Evolutionary conservation across 2,797 vertebrate genomes (phyloP), one percentile per base, ranked within the genome.

Genomic region (Sardinella longiceps): DNA sequence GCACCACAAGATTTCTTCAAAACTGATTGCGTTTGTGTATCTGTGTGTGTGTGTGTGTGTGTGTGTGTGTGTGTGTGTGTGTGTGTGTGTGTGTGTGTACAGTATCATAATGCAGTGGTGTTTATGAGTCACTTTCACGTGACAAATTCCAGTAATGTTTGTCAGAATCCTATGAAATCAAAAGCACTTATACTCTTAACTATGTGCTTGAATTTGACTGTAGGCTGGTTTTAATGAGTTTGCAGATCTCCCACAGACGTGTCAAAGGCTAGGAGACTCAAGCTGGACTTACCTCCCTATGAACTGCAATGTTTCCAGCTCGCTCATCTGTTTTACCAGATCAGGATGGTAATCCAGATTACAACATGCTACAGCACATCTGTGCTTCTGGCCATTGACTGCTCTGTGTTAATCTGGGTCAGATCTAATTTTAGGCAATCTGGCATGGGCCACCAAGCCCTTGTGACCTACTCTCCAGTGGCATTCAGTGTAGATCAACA

Each of bases 281-380:
- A 5, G 30, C 30, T 70, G 63, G 3, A 33, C 15, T 70, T 12
- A 70, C 12, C 63, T 70, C 63, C 63, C 6, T 33, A 15, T 70
- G 63, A 70, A 70, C 63, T 70, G 30, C 63, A 70, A 33, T 56
- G 89, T 90, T 89, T 91, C 89, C 87, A 87, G 89, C 84, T 88
- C 85, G 53, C 88, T 90, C 92, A 93, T 93, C 93, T 94, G 93
- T 91, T 93, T 74, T 83, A 81, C 37, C 84, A 88, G 90, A 91
- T 90, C 85, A 90, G 90, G 89, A 89, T 87, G 87, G 91, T 95
- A 95, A 95, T 94, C 94, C 94, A 94, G 94, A 95, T 95, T 95
- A 95, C 46, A 81, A 37, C 87, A 87, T 80, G 10, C 33, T 45
- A 83, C 70, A 82, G 30, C 39, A 80, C 51, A 84, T 86, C 81